Conservation (phyloP, 2,888 invertebrate genomes). For the Cenopis cana region DNA sequence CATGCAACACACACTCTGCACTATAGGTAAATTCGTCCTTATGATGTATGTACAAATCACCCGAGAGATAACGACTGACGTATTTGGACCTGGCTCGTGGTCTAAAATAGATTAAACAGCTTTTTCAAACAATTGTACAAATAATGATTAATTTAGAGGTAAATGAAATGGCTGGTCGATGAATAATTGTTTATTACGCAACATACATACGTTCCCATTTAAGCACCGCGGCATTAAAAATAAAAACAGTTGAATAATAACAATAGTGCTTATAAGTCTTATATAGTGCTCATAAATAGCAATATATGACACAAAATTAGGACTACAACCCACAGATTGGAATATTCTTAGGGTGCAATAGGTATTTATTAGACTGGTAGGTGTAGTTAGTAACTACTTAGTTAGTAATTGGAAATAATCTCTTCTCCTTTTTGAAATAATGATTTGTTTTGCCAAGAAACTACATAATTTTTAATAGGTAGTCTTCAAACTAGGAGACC, state of each 20-base stretch:
- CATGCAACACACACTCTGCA: too few relatives aligned
- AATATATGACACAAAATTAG: background rate
- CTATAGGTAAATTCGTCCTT: too few relatives aligned
- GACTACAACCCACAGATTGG: background rate
- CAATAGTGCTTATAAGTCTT: background rate
- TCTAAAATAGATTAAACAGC: background rate
- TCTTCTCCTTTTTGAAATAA: too few relatives aligned
- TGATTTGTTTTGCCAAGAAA: too few relatives aligned
- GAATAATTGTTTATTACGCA: constrained; percentile 28
- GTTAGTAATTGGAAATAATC: too few relatives aligned
- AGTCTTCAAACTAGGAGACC: constrained; percentile 10
- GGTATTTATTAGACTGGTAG: too few relatives aligned
- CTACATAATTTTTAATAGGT: constrained; percentile 6
- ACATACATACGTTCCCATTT: background rate
- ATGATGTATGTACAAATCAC: too few relatives aligned
- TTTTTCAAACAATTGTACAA: constrained; percentile 25
- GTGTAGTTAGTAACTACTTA: too few relatives aligned
- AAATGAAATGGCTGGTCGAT: constrained; percentile 32
- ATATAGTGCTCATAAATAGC: background rate
- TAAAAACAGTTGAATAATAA: background rate
- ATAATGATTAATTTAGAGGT: constrained; percentile 33
- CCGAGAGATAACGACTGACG: too few relatives aligned
- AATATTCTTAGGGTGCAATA: too few relatives aligned
- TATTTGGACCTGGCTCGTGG: too few relatives aligned
- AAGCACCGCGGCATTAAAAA: background rate